Percentiles rank a stretch among this genome's conserved stretches.
Evolutionary conservation across 2,113 vertebrate genomes (phyloP).

Genomic region (Prietella phreatophila): DNA sequence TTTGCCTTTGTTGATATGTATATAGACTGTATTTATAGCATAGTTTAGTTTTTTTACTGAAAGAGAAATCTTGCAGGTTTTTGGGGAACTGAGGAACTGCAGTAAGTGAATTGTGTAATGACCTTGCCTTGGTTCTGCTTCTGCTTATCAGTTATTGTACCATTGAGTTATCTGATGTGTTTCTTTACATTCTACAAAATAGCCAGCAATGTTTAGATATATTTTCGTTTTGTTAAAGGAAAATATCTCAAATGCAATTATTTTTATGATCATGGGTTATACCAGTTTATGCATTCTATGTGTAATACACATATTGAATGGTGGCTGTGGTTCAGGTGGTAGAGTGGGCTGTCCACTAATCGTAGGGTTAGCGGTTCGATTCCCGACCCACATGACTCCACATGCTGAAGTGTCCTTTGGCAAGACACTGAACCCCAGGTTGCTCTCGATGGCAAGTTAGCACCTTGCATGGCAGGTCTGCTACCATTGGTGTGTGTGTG

Average conservation of each 20-base stretch:
- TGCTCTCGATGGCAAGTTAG: too few relatives aligned
- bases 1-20: background rate
- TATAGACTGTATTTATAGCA: background rate
- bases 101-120: background rate
- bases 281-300: background rate
- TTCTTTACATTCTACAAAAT: background rate
- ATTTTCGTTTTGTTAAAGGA: background rate
- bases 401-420: too few relatives aligned
- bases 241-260: background rate
- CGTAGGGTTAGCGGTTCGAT: too few relatives aligned
- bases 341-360: too few relatives aligned
- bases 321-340: too few relatives aligned
- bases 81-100: background rate
- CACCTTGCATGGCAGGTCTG: too few relatives aligned
- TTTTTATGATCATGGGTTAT: background rate
- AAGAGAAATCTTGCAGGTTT: background rate
- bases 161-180: background rate
- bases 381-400: too few relatives aligned
- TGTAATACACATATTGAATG: background rate
- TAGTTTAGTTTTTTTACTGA: background rate
- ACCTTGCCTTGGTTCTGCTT: background rate
- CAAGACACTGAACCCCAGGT: too few relatives aligned
- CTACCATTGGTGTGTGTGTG: too few relatives aligned
- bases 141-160: constrained; percentile 19
- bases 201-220: background rate